Evolutionary conservation across 2,888 invertebrate genomes (phyloP).

Genomic region (Seira ritae): DNA sequence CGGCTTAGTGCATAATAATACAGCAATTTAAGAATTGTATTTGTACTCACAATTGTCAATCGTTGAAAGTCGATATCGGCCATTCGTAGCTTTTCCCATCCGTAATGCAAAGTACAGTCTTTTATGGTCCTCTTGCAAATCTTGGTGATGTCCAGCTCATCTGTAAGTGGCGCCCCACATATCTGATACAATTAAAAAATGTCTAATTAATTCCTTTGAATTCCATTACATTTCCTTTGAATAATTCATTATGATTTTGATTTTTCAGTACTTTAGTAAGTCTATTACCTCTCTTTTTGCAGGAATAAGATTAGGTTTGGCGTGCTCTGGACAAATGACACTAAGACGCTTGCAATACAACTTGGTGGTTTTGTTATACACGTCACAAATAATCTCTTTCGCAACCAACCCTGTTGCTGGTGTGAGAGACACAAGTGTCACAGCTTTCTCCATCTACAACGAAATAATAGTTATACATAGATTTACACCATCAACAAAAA

Average conservation of each 20-base stretch:
- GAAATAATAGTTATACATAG: slow-evolving; percentile 42
- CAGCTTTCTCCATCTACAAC: slow-evolving; percentile 90
- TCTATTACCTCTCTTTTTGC: no score
- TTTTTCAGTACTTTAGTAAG: no score
- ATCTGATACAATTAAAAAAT: slow-evolving; percentile 80
- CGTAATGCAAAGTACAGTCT: slow-evolving; percentile 91
- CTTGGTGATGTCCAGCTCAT: slow-evolving; percentile 77
- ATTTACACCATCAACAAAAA: slow-evolving; percentile 5
- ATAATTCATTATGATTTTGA: no score
- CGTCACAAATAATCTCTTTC: slow-evolving; percentile 97
- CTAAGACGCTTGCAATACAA: slow-evolving; percentile 97
- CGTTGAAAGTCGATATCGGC: slow-evolving; percentile 75
- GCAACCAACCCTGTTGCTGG: slow-evolving; percentile 94
- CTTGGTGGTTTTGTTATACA: slow-evolving; percentile 89
- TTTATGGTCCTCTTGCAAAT: slow-evolving; percentile 90
- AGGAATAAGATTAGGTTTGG: no score
- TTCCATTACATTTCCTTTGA: no score
- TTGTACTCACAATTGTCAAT: slow-evolving; percentile 17
- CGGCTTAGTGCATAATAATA: background rate
- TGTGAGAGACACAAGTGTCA: slow-evolving; percentile 93
- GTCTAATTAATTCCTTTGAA: no score
- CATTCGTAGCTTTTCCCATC: slow-evolving; percentile 95
- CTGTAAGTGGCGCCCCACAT: slow-evolving; percentile 94
- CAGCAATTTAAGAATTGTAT: background rate
- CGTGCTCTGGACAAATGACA: slow-evolving; percentile 98